phyloP scores from a whole-genome alignment of 2,113 vertebrate species.

The Callionymus lyra region DNA sequence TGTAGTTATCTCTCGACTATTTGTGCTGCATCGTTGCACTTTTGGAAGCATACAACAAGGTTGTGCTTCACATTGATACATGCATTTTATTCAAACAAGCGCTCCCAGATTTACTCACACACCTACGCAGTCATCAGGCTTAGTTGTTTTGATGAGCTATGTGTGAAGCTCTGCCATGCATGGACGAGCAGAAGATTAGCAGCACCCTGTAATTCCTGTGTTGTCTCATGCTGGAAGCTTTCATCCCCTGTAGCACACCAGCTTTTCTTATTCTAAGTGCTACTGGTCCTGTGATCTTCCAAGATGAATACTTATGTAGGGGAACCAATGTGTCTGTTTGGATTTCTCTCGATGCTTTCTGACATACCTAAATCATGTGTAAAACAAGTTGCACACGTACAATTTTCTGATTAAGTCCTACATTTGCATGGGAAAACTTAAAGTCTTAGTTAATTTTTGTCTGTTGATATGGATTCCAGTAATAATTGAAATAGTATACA shows the following conservation, averaged over 20 bases:
- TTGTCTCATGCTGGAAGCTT: slow-evolving; percentile 7
- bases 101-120: not conserved
- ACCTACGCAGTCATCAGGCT: slow-evolving; percentile 5
- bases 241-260: slow-evolving; percentile 19
- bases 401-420: too few relatives aligned
- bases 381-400: too few relatives aligned
- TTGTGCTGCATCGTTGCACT: too few relatives aligned
- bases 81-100: not conserved
- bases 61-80: not conserved
- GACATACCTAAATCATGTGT: too few relatives aligned
- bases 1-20: too few relatives aligned
- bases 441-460: too few relatives aligned
- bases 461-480: too few relatives aligned
- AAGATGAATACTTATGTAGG: slow-evolving; percentile 1
- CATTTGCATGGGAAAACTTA: too few relatives aligned
- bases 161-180: slow-evolving; percentile 10
- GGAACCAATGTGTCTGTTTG: slow-evolving; percentile 3
- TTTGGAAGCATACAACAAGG: too few relatives aligned
- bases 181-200: slow-evolving; percentile 22
- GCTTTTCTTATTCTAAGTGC: slow-evolving; percentile 1
- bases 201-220: slow-evolving; percentile 4
- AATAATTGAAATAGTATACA: too few relatives aligned
- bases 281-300: slow-evolving; percentile 11
- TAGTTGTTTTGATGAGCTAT: slow-evolving; percentile 13
- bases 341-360: too few relatives aligned